Evolutionary conservation across 2,113 vertebrate species (phyloP).

Genomic region (Chrysochloris asiatica): DNA sequence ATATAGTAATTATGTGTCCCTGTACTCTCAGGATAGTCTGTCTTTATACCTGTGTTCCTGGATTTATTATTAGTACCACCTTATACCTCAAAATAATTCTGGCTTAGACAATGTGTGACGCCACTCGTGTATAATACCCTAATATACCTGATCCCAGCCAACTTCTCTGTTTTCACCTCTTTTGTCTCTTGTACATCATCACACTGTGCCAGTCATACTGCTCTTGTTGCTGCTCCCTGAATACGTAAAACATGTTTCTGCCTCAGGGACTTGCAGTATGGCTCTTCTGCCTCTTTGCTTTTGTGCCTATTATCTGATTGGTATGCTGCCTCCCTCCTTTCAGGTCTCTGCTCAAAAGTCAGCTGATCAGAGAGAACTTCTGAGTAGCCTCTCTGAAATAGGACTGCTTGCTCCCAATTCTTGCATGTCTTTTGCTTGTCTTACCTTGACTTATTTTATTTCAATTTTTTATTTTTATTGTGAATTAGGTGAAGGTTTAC

Average conservation of each 20-base stretch:
- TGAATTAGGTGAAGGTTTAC: too few relatives aligned
- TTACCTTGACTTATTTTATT: neutral
- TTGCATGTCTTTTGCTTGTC: neutral
- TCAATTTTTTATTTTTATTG: too few relatives aligned
- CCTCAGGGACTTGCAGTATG: neutral
- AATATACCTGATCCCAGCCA: neutral
- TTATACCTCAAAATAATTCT: neutral
- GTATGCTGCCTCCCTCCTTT: neutral
- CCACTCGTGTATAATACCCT: too few relatives aligned
- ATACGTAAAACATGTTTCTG: too few relatives aligned
- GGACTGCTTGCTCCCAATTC: too few relatives aligned
- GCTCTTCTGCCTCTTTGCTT: neutral
- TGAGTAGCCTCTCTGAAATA: neutral
- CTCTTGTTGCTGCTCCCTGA: neutral
- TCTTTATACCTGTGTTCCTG: neutral
- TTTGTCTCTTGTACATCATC: neutral
- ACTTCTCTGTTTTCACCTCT: neutral
- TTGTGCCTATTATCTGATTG: neutral
- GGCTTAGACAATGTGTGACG: too few relatives aligned
- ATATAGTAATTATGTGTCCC: neutral
- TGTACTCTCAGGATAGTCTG: neutral
- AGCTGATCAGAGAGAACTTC: neutral
- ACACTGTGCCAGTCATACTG: neutral
- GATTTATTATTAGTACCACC: neutral
- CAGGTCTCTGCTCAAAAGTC: neutral